Conservation (phyloP, 2,113 vertebrate genomes). For the Eurystomus gularis region DNA sequence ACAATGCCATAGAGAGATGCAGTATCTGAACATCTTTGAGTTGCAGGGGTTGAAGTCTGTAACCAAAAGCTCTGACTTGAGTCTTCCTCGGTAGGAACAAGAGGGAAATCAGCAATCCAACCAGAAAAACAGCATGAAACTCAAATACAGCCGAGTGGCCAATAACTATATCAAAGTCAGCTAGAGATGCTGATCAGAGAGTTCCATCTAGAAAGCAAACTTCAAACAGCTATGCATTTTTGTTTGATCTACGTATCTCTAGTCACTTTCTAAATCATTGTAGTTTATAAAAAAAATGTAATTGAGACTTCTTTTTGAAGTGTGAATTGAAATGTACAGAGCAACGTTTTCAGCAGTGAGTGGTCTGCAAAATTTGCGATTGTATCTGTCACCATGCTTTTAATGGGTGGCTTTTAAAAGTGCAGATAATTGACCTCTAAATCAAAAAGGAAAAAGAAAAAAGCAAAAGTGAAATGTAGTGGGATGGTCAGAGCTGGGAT, state of each 20-base stretch:
- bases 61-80: neutral
- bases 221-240: conserved; percentile 8
- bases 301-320: neutral
- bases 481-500: neutral
- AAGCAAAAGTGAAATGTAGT: neutral
- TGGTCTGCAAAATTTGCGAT: neutral
- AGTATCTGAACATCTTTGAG: neutral
- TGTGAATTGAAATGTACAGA: neutral
- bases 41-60: neutral
- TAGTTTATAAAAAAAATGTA: neutral
- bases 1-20: neutral
- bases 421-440: neutral
- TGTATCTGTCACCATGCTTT: neutral
- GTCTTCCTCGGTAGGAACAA: neutral
- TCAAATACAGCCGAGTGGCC: neutral
- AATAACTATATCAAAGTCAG: neutral
- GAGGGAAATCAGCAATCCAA: neutral
- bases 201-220: neutral
- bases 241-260: neutral
- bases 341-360: neutral
- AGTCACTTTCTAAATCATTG: neutral
- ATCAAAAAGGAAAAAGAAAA: neutral
- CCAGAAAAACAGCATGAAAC: neutral
- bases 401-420: neutral
- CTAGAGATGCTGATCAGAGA: neutral